Base-by-base conservation (phyloP, 2,113 vertebrate species). In the Eleginops maclovinus region DNA sequence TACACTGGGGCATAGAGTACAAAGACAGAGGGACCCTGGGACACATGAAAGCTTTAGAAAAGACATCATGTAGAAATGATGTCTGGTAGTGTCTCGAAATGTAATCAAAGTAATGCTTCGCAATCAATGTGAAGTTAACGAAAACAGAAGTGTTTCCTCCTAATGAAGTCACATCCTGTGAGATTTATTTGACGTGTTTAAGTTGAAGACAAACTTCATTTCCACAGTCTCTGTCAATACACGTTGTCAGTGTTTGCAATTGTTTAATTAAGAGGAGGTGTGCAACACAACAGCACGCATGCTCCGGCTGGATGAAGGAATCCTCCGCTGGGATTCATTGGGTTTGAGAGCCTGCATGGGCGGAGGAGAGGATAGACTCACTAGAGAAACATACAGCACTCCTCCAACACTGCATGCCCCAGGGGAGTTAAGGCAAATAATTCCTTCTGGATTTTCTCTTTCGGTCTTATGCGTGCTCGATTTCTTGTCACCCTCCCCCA, bases 221-320 rank as follows among this genome's bases (percentile, higher is more conserved):
- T 86, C 71, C 58, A 63, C 47, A 41, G 43, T 77, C 67, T 70
- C 68, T 53, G 81, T 88, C 77, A 87, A 83, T 74, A 73, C 75
- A 63, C 50, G 50, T 81, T 79, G 82, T 70, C 79, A 56, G 68
- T 9, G 10, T 74, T 68, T 71, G 75, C 65, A 75, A 47, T 83
- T 92, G 91, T 92, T 83, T 91, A 92, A 93, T 91, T 91, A 91
- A 89, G 87, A 87, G 86, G 83, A 85, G 89, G 80, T 79, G 87
- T 51, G 76, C 75, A 50, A 65, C 73, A 79, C 62, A 21, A n/a
- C 79, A 73, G 78, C 87, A 75, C 54, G 58, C 76, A 65, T 81
- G 59, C 81, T 75, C 79, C 14, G 68, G 82, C 78, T 82, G 67
- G 78, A 88, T 83, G 73, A 87, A 91, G 92, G 71, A 90, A 88